Conservation (phyloP, 2,797 vertebrate species). For the Ammospiza maritima region DNA sequence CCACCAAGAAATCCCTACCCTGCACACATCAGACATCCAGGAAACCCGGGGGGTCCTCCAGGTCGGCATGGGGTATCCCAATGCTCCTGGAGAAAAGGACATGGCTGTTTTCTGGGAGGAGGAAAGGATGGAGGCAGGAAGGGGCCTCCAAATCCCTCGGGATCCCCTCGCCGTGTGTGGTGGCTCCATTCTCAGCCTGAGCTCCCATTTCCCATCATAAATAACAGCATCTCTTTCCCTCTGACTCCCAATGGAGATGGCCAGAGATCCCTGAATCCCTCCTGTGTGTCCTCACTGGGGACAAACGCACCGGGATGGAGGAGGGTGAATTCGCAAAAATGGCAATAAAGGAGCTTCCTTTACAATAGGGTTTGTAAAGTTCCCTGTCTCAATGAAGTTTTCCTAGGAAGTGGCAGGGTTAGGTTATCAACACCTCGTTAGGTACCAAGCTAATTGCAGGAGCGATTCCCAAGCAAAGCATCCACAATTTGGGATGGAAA, state of each 20-base stretch:
- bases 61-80: accelerated
- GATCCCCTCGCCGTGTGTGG: neutral
- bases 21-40: accelerated
- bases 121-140: neutral
- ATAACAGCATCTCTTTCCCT: neutral
- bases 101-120: neutral
- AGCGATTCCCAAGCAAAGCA: neutral
- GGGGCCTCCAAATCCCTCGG: neutral
- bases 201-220: neutral
- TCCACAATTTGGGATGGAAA: neutral
- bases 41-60: neutral
- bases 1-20: neutral
- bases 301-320: neutral
- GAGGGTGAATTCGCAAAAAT: neutral
- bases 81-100: neutral
- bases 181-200: neutral
- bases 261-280: neutral
- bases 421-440: neutral
- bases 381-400: neutral
- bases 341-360: neutral
- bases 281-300: neutral
- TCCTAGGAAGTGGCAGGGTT: neutral
- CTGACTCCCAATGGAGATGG: accelerated
- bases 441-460: neutral
- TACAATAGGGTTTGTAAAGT: accelerated